Percentiles rank a stretch among this genome's conserved stretches.
phyloP scores from a whole-genome alignment of 1,140 invertebrate genomes.

The Drosophila sturtevanti region DNA sequence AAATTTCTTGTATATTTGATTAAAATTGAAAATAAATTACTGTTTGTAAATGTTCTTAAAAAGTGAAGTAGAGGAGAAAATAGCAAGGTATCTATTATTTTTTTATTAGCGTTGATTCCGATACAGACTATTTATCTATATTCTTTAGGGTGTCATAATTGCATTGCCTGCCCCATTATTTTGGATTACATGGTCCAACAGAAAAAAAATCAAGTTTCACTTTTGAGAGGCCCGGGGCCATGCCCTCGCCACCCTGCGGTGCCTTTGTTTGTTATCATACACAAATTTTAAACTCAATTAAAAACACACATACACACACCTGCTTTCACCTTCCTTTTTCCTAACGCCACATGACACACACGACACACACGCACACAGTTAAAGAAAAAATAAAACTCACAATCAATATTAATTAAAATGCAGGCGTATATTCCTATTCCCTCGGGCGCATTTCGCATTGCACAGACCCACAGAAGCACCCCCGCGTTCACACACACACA shows the following conservation, averaged over 20 bases:
- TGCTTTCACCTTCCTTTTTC: not conserved
- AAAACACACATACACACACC: slow-evolving; percentile 44
- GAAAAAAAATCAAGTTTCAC: not conserved
- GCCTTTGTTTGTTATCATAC: slow-evolving; percentile 27
- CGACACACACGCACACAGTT: slow-evolving; percentile 65
- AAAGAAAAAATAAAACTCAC: slow-evolving; percentile 71
- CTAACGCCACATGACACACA: not conserved
- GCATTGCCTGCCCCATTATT: too few relatives aligned
- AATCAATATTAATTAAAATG: slow-evolving; percentile 81
- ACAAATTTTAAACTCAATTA: slow-evolving; percentile 56
- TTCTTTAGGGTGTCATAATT: too few relatives aligned
- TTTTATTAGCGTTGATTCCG: too few relatives aligned
- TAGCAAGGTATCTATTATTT: too few relatives aligned
- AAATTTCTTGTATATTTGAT: too few relatives aligned
- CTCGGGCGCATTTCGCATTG: slow-evolving; percentile 50
- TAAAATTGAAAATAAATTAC: too few relatives aligned
- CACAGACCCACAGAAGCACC: slow-evolving; percentile 1
- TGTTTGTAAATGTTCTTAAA: too few relatives aligned
- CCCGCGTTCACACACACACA: slow-evolving; percentile 16
- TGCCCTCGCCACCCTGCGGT: not conserved
- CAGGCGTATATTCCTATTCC: slow-evolving; percentile 60
- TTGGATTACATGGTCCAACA: not conserved
- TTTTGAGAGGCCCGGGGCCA: not conserved
- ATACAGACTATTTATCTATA: too few relatives aligned
- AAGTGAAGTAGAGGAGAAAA: too few relatives aligned